Base-by-base conservation (phyloP, 2,888 invertebrate species). In the Rhingia campestris region DNA sequence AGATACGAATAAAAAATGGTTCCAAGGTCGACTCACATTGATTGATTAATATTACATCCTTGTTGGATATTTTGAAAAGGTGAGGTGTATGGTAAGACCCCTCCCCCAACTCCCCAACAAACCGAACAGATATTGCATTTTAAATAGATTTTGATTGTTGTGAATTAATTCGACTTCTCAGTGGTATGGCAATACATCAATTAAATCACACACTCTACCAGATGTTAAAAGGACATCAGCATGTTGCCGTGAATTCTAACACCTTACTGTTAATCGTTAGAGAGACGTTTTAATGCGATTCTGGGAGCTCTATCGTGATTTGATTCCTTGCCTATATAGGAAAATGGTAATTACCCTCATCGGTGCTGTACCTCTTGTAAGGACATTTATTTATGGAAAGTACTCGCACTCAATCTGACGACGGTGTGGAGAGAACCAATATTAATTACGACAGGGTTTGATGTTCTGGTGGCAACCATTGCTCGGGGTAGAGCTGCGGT, bases 1-100 rank as follows among this genome's bases (percentile, higher is more conserved):
- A 22, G 22, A 22, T 22, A 22, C 22, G 22, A 22, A 22, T 1
- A 22, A 22, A 22, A 22, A 35, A 14, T 12, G 47, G 47, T 30
- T 30, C 61, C 73, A 74, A 77, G 67, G 73, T 56, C 67, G n/a
- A 14, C 64, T 12, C 54, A 32, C 43, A 64, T 73, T 80, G 80
- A 80, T 80, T 80, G 67, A 80, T 80, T 69, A 54, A 67, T 74
- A 73, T 35, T 56, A 73, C 51, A 49, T 74, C 70, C 63, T 58
- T 56, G 63, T 77, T 37, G 41, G 53, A 63, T 54, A 56, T 63
- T 43, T 49, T 37, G 37, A 77, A 61, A 54, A 41, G 58, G 64
- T 14, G 53, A 43, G 63, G 22, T 2, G 58, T 53, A 35, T 39
- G 37, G 30, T 22, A 22, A 2, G 22, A 22, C 22, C 22, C 22